These are phyloP conservation scores for Channallabes apus DNA, from an alignment of 2,797 vertebrate genomes.

Conservation along the genomic window DNA sequence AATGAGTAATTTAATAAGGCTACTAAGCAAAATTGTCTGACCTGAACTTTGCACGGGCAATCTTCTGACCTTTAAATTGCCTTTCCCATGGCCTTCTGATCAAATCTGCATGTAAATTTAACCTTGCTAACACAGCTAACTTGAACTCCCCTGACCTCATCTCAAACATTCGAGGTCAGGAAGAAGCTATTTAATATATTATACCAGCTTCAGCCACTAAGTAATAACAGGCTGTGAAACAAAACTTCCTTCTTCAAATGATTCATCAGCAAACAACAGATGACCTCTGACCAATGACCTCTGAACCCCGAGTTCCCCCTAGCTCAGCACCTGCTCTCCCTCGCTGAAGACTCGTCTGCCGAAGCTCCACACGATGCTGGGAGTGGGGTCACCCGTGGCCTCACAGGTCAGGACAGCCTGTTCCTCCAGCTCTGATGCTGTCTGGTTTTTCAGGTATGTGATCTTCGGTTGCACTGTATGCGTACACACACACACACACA, in stretches of 20 bases:
- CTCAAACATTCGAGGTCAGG: constrained; percentile 28
- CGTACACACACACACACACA: constrained; percentile 21
- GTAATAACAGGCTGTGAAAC: constrained; percentile 13
- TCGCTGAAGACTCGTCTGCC: constrained; percentile 84
- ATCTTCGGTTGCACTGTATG: constrained; percentile 90
- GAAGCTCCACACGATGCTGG: constrained; percentile 93
- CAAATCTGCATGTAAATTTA: constrained; percentile 17
- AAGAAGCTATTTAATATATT: constrained; percentile 21
- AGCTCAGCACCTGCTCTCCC: constrained; percentile 88
- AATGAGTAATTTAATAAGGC: constrained; percentile 10
- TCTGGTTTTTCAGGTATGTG: constrained; percentile 92
- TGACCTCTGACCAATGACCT: constrained; percentile 13
- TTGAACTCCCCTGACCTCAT: not conserved
- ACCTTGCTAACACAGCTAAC: not conserved
- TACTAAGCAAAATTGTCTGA: not conserved
- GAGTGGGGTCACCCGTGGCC: constrained; percentile 93
- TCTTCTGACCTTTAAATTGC: constrained; percentile 29
- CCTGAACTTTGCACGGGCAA: not conserved
- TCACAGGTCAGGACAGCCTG: constrained; percentile 93
- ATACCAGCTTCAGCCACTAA: not conserved
- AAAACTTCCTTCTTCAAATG: not conserved
- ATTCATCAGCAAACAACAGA: not conserved
- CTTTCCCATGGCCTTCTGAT: constrained; percentile 4
- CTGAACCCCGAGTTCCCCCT: not conserved
- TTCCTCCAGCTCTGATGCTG: constrained; percentile 89